Conservation (phyloP, 2,797 vertebrate species). For the Brachymystax lenok region DNA sequence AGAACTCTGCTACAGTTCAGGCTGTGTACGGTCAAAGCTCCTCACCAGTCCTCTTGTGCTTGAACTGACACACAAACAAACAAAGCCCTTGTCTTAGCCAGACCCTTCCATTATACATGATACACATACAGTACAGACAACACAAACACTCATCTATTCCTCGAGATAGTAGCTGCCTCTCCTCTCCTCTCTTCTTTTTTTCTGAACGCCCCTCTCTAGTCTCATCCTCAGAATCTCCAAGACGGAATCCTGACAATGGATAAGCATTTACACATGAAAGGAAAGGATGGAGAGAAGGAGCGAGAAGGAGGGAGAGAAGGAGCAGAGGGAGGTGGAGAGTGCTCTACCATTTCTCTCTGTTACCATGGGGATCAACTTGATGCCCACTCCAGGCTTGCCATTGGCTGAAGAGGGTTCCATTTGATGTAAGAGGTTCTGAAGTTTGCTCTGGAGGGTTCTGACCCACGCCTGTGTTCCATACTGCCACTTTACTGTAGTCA, state of each 20-base stretch:
- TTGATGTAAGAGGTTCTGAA: constrained; percentile 50
- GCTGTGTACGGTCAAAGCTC: constrained; percentile 51
- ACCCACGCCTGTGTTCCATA: constrained; percentile 50
- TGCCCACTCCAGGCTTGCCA: constrained; percentile 57
- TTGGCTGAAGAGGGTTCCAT: constrained; percentile 66
- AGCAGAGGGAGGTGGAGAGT: constrained; percentile 55
- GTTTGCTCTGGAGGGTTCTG: constrained; percentile 57
- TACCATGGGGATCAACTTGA: constrained; percentile 71
- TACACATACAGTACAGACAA: not conserved
- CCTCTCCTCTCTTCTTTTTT: not conserved
- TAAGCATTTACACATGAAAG: constrained; percentile 67
- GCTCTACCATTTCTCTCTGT: constrained; percentile 47
- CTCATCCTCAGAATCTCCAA: constrained; percentile 17
- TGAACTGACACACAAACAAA: constrained; percentile 44
- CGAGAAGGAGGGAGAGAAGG: constrained; percentile 10
- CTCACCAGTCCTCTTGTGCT: constrained; percentile 61
- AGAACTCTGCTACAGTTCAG: not conserved
- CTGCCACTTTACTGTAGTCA: constrained; percentile 59
- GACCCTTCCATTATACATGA: not conserved
- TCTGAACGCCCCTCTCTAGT: not conserved
- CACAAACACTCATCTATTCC: constrained; percentile 20
- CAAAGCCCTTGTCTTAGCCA: constrained; percentile 28
- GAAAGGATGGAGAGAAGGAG: constrained; percentile 32
- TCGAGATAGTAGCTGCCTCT: not conserved
- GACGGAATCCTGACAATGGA: constrained; percentile 49